Evolutionary conservation across 2,888 invertebrate genomes (phyloP).

Genomic region (Calliphora vomitoria): DNA sequence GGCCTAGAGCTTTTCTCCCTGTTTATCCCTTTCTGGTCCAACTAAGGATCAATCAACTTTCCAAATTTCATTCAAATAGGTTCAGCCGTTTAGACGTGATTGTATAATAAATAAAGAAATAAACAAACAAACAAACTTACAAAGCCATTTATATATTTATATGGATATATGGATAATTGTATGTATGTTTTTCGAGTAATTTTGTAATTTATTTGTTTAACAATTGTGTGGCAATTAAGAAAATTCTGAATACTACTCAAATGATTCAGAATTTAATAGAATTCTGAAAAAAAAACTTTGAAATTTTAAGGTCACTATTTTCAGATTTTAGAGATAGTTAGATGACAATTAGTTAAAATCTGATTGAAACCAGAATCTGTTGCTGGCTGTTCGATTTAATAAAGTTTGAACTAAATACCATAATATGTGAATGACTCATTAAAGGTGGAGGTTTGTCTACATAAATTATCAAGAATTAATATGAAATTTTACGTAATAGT

Average conservation of each 20-base stretch:
- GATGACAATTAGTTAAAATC: conserved; percentile 44
- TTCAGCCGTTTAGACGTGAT: too few relatives aligned
- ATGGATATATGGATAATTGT: neutral
- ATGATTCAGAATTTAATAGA: conserved; percentile 58
- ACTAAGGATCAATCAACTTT: too few relatives aligned
- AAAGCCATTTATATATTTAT: too few relatives aligned
- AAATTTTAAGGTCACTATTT: conserved; percentile 34
- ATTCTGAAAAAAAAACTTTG: neutral
- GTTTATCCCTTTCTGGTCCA: too few relatives aligned
- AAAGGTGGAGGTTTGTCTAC: neutral
- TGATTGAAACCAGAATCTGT: neutral
- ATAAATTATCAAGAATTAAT: too few relatives aligned
- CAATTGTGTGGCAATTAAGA: conserved; percentile 65
- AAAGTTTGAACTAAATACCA: neutral
- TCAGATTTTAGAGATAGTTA: conserved; percentile 26
- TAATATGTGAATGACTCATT: neutral
- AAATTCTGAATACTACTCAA: conserved; percentile 49
- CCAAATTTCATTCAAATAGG: too few relatives aligned
- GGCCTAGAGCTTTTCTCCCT: too few relatives aligned
- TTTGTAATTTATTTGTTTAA: conserved; percentile 38
- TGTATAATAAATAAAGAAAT: too few relatives aligned
- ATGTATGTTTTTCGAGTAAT: conserved; percentile 10
- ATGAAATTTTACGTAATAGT: too few relatives aligned
- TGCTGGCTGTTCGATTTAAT: neutral
- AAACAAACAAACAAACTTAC: too few relatives aligned